A percentile compares a stretch with the other conserved stretches of the same genome.
phyloP scores from a whole-genome alignment of 2,797 vertebrate genomes.

The Staurois parvus region DNA sequence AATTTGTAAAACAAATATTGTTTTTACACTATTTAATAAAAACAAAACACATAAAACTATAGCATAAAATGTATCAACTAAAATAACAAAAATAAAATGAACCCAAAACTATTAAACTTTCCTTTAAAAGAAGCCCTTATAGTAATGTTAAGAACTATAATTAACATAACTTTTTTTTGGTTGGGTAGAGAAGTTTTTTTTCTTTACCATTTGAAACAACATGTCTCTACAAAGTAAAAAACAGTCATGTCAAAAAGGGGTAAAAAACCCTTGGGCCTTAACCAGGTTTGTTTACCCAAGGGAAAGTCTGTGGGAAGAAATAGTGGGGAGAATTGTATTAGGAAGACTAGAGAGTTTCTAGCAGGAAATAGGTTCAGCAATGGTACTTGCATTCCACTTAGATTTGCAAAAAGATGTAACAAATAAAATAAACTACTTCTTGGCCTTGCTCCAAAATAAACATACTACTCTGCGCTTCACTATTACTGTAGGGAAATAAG shows the following conservation, averaged over 20 bases:
- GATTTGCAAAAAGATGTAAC: background rate
- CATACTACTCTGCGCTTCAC: background rate
- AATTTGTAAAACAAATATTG: too few species aligned
- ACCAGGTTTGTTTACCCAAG: background rate
- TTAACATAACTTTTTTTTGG: too few species aligned
- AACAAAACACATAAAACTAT: too few species aligned
- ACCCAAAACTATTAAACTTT: too few species aligned
- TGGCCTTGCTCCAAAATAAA: background rate
- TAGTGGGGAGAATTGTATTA: background rate
- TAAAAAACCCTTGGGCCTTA: background rate
- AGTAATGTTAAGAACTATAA: too few species aligned
- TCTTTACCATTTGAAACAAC: too few species aligned
- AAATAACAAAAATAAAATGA: too few species aligned
- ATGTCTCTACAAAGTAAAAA: background rate
- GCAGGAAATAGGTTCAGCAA: background rate
- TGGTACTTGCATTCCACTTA: background rate
- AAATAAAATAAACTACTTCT: background rate
- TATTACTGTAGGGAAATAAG: background rate
- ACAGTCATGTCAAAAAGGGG: background rate
- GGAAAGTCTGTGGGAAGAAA: background rate
- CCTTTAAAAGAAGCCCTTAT: too few species aligned
- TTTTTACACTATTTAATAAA: too few species aligned
- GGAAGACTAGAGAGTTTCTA: background rate
- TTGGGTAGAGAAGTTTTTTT: too few species aligned
- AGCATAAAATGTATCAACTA: too few species aligned